phyloP scores from a whole-genome alignment of 1,140 invertebrate species.

The Euglossa dilemma region DNA sequence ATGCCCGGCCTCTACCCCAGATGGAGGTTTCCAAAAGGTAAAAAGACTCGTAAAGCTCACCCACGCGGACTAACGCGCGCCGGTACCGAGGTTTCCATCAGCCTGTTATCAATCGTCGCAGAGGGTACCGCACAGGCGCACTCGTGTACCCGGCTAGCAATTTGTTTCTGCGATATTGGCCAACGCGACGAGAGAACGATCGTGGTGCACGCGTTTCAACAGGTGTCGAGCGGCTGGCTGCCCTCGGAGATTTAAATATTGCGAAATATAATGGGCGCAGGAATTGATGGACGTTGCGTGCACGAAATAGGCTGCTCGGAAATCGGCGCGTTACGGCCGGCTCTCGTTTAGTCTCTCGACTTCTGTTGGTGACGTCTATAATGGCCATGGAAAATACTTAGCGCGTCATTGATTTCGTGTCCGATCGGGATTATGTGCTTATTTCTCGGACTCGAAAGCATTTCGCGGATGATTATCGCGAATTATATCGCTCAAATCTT shows the following conservation, averaged over 20 bases:
- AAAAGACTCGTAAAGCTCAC: conserved; percentile 61
- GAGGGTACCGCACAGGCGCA: neutral
- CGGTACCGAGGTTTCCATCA: neutral
- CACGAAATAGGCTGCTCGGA: neutral
- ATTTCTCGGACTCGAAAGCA: too few relatives aligned
- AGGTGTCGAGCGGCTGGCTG: conserved; percentile 17
- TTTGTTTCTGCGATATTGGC: conserved; percentile 43
- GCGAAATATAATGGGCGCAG: neutral
- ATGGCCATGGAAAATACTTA: neutral
- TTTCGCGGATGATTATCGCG: too few relatives aligned
- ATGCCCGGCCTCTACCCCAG: neutral
- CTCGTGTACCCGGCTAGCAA: conserved; percentile 10
- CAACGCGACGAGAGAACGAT: neutral
- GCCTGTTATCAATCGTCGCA: conserved; percentile 33
- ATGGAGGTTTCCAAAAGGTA: neutral
- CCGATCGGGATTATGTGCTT: too few relatives aligned
- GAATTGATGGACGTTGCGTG: conserved; percentile 29
- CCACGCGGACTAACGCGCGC: conserved; percentile 47
- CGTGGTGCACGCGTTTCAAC: conserved; percentile 5
- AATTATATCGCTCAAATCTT: too few relatives aligned
- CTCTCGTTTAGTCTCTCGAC: neutral
- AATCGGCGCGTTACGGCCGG: neutral
- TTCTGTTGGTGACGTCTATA: neutral
- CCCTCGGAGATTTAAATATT: neutral
- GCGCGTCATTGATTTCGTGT: neutral